Percentiles rank a stretch among this genome's conserved stretches.
Evolutionary conservation across 2,797 vertebrate species (phyloP).

Genomic region (Phyllotis vaccarum): DNA sequence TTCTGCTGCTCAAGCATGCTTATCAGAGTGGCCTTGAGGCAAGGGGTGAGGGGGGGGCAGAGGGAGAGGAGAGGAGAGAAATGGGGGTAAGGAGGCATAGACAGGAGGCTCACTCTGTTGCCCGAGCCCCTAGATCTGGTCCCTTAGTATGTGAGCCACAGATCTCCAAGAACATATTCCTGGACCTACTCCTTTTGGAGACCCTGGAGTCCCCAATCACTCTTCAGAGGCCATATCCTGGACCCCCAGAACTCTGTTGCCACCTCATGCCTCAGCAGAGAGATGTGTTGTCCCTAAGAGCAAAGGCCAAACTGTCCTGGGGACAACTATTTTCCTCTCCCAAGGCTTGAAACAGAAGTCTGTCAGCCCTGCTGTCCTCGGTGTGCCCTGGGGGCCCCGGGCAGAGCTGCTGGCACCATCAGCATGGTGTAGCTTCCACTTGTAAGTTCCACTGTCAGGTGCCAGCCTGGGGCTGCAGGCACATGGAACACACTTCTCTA

Average conservation of each 20-base stretch:
- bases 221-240: not conserved
- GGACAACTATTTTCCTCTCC: not conserved
- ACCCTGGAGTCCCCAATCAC: not conserved
- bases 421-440: not conserved
- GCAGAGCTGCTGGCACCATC: not conserved
- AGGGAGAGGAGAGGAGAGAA: too few species aligned
- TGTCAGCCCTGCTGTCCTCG: not conserved
- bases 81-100: not conserved
- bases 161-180: not conserved
- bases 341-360: not conserved
- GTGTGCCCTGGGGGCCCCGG: not conserved
- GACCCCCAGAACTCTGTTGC: not conserved
- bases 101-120: fast-evolving
- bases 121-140: not conserved
- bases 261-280: not conserved
- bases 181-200: fast-evolving
- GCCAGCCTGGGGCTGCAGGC: not conserved
- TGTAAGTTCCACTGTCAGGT: not conserved
- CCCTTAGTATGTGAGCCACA: not conserved
- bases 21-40: not conserved
- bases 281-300: not conserved
- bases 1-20: not conserved
- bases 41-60: not conserved
- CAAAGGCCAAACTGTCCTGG: not conserved
- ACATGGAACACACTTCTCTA: not conserved